These are phyloP conservation scores for Cirrhinus molitorella DNA, from an alignment of 2,797 vertebrate genomes.

Conservation along the genomic window DNA sequence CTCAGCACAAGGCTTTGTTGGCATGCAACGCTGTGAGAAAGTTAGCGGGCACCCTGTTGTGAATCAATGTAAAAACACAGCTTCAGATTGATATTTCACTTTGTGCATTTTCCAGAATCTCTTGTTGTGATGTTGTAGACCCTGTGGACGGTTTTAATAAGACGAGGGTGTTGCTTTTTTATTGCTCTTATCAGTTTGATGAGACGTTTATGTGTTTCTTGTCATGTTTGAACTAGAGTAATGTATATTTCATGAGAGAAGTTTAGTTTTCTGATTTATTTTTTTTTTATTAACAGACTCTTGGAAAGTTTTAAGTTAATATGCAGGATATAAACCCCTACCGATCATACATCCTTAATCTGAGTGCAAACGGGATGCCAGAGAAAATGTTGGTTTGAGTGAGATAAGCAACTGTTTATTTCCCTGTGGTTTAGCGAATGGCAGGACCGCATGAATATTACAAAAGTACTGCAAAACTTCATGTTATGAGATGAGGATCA, in stretches of 20 bases:
- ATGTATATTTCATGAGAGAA: conserved; percentile 19
- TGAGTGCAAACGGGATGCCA: conserved; percentile 5
- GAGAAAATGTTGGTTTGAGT: conserved; percentile 19
- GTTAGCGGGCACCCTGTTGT: background rate
- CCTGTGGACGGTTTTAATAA: conserved; percentile 19
- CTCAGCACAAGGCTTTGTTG: conserved; percentile 18
- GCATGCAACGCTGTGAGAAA: conserved; percentile 17
- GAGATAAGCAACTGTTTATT: conserved; percentile 29
- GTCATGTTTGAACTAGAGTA: conserved; percentile 2
- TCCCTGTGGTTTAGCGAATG: conserved; percentile 23
- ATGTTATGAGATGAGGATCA: conserved; percentile 6
- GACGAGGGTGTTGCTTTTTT: background rate
- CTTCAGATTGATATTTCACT: conserved; percentile 13
- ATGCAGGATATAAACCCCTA: background rate
- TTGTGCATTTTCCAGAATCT: background rate
- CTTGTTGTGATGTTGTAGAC: background rate
- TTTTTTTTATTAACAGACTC: background rate
- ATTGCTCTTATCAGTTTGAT: conserved; percentile 13
- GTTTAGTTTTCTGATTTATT: background rate
- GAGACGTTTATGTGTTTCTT: background rate
- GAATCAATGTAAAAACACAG: conserved; percentile 31
- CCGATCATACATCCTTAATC: background rate
- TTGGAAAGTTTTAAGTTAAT: background rate
- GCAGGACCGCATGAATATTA: background rate
- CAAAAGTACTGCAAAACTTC: conserved; percentile 9